A percentile compares a stretch with the other conserved stretches of the same genome.
These are phyloP conservation scores for Sanderia malayensis DNA, from an alignment of 30 jellyfish, hydroid and myxozoan species.

Conservation along the genomic window DNA sequence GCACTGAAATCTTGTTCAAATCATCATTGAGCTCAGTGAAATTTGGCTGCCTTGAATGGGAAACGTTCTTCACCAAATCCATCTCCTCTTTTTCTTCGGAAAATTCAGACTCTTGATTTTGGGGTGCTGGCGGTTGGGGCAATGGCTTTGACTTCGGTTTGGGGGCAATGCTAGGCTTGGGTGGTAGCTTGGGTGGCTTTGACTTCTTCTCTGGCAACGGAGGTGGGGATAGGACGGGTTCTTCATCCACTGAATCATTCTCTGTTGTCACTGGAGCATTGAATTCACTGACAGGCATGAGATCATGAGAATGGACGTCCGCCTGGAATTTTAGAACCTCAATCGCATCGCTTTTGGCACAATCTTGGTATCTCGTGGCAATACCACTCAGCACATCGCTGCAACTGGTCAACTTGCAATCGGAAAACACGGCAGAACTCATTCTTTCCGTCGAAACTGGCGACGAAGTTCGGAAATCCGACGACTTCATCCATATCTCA, in stretches of 20 bases:
- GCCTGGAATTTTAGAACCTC: conserved; percentile 31
- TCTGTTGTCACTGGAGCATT: background rate
- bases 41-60: conserved; percentile 54
- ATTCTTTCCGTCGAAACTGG: conserved; percentile 35
- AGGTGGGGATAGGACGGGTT: conserved; percentile 40
- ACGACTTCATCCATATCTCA: conserved; percentile 64
- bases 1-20: conserved; percentile 20
- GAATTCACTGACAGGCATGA: conserved; percentile 26
- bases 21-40: conserved; percentile 38
- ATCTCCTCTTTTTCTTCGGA: conserved; percentile 13
- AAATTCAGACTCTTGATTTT: background rate
- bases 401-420: conserved; percentile 22
- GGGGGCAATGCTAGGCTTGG: conserved; percentile 60
- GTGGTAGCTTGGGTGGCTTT: conserved; percentile 55
- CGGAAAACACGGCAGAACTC: conserved; percentile 23
- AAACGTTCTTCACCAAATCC: conserved; percentile 10
- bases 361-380: conserved; percentile 35
- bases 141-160: too few species aligned
- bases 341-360: conserved; percentile 43
- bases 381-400: conserved; percentile 28
- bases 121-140: too few species aligned
- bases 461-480: conserved; percentile 71
- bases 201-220: conserved; percentile 34
- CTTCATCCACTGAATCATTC: background rate
- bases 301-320: conserved; percentile 16